Evolutionary conservation across 2,797 vertebrate genomes (phyloP), one percentile per base, ranked within the genome.

Genomic region (Takifugu ocellatus): DNA sequence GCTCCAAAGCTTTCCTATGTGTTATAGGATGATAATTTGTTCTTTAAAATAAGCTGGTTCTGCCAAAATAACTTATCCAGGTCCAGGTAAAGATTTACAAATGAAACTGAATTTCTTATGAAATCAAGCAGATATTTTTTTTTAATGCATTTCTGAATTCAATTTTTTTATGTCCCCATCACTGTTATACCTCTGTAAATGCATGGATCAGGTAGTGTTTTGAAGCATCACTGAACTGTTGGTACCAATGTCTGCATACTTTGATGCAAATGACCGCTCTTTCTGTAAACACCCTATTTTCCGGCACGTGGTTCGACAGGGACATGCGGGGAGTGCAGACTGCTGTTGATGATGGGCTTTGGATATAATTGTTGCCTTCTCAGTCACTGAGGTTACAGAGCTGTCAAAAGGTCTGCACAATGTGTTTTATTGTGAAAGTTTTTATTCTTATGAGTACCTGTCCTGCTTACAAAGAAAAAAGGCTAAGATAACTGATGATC

Each of bases 311-410:
- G 54, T 44, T 26, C 25, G 25, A 0, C 57, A 59, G 42, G 31
- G 12, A 51, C 56, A 14, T 7, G 12, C 51, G 15, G 31, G 15
- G 47, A 39, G 50, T 48, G 17, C 52, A 48, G 2, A 21, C 47
- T 11, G 27, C 60, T 64, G 55, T 24, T 59, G 54, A 25, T 47
- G 29, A 39, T 53, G 60, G 57, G 24, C 56, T 74, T 76, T 82
- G 76, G 70, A 53, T 58, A n/a, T 51, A 66, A 48, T 80, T 77
- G 78, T 36, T 64, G 63, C 63, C 73, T 55, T 74, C 57, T 68
- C 14, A 25, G 49, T 42, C 64, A 4, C 67, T 77, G 43, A 56
- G 48, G 73, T 77, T 70, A 74, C 49, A 77, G 72, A 87, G 78
- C 49, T 61, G 47, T 77, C 83, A 78, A 58, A 68, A 83, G 59